Evolutionary conservation across 1,140 invertebrate species (phyloP), one percentile per base, ranked within the genome.

Genomic region (Nymphalis io): DNA sequence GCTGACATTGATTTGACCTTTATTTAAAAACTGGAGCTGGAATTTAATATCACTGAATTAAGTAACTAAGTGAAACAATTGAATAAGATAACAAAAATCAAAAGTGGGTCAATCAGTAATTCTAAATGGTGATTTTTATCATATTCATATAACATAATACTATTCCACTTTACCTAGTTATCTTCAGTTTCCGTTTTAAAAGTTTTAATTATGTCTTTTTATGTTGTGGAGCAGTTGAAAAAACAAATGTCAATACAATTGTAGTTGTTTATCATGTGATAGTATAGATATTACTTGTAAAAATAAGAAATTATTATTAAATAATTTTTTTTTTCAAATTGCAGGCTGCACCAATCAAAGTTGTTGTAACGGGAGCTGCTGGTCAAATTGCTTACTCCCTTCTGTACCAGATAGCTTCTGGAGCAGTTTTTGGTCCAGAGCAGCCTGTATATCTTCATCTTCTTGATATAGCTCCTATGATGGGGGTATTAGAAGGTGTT

Each of bases 371-470:
- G 68, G 99, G 99, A 72, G 99, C 99, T 81, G 98, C 98, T 61
- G 98, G 98, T 16, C 99, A 99, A 93, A 99, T 99, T 80, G 99
- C 98, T 46, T 99, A 99, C 89, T 99, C 98, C 0, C 92, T 99
- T 27, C 88, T 99, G 0, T 98, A 98, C 82, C 96, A 97, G 91
- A 94, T 99, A 77, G 97, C 97, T 16, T 98, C 98, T 82, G 99
- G 99, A 75, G 96, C 98, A 93, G 98, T 99, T 0, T 99, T 99
- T 93, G 99, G 99, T 12, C 92, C 93, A 55, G 93, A 98, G 53
- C 98, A 99, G 90, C 95, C 97, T 0, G 92, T 99, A 6, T 96
- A 95, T 83, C 93, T 99, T 13, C 96, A 98, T 83, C 93, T 99
- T 58, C 92, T 99, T 66, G 99, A 99, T 93, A 99, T 99, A 86